Conservation (phyloP, 2,888 invertebrate species). For the Hedya salicella region DNA sequence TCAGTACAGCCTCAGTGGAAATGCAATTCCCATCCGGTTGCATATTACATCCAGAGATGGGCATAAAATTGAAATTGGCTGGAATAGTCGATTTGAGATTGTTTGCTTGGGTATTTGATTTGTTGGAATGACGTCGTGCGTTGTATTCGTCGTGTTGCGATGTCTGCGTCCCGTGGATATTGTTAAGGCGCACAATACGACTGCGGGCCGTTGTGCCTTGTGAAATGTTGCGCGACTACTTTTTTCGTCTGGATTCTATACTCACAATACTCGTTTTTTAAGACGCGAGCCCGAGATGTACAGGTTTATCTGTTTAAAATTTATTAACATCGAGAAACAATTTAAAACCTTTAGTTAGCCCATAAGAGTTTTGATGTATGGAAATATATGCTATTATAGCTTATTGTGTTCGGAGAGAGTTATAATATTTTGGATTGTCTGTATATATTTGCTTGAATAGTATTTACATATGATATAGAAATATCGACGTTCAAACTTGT, state of each 20-base stretch:
- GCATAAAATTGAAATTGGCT: slow-evolving; percentile 74
- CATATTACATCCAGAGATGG: slow-evolving; percentile 55
- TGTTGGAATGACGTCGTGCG: slow-evolving; percentile 76
- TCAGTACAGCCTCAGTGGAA: slow-evolving; percentile 43
- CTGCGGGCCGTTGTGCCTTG: slow-evolving; percentile 83
- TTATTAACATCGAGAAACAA: slow-evolving; percentile 85
- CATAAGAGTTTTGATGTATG: slow-evolving; percentile 78
- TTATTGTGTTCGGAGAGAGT: slow-evolving; percentile 55
- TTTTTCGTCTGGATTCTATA: slow-evolving; percentile 85
- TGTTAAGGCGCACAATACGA: slow-evolving; percentile 82
- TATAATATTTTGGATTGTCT: slow-evolving; percentile 38
- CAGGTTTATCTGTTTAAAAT: slow-evolving; percentile 85
- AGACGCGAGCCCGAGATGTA: slow-evolving; percentile 82
- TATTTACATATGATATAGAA: not conserved
- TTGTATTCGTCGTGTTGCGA: slow-evolving; percentile 72
- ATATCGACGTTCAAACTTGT: not conserved
- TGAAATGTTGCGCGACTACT: slow-evolving; percentile 85
- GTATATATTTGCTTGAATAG: not conserved
- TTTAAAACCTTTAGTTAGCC: slow-evolving; percentile 80
- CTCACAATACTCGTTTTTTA: slow-evolving; percentile 83
- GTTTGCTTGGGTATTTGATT: slow-evolving; percentile 77
- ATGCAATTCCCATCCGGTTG: slow-evolving; percentile 54
- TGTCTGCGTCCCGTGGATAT: slow-evolving; percentile 74
- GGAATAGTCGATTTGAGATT: slow-evolving; percentile 73
- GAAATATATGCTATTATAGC: slow-evolving; percentile 70